Conservation (phyloP, 2,113 vertebrate species). For the Calcarius ornatus region DNA sequence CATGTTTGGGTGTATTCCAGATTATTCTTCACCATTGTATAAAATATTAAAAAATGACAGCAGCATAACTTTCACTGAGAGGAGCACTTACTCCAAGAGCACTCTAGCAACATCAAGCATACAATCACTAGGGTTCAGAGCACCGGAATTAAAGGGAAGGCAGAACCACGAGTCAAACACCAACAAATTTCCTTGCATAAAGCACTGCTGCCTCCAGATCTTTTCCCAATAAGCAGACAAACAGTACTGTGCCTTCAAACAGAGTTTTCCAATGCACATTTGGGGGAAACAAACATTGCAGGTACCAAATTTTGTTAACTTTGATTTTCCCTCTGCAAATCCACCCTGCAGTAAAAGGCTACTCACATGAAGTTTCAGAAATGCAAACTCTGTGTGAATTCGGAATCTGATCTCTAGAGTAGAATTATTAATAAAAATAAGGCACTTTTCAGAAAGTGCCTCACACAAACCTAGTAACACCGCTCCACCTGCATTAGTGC, state of each 20-base stretch:
- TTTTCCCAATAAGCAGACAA: neutral
- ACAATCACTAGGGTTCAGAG: neutral
- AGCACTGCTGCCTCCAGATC: neutral
- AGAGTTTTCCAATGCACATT: neutral
- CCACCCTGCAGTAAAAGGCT: neutral
- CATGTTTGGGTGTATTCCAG: neutral
- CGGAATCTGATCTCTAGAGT: neutral
- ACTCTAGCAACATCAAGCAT: neutral
- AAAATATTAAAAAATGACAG: neutral
- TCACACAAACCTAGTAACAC: neutral
- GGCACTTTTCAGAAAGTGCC: neutral
- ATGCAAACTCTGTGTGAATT: neutral
- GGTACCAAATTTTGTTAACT: neutral
- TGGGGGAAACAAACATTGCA: neutral
- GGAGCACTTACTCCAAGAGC: neutral
- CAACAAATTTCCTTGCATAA: neutral
- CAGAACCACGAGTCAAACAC: neutral
- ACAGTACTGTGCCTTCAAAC: neutral
- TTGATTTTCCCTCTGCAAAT: neutral
- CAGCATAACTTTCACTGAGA: neutral
- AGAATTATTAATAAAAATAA: neutral
- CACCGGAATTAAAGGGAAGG: neutral
- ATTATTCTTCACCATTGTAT: neutral
- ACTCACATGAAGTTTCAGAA: neutral
- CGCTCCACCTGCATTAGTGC: neutral